Evolutionary conservation across 2,888 invertebrate species (phyloP), one percentile per base, ranked within the genome.

Genomic region (Orchesellides sinensis): DNA sequence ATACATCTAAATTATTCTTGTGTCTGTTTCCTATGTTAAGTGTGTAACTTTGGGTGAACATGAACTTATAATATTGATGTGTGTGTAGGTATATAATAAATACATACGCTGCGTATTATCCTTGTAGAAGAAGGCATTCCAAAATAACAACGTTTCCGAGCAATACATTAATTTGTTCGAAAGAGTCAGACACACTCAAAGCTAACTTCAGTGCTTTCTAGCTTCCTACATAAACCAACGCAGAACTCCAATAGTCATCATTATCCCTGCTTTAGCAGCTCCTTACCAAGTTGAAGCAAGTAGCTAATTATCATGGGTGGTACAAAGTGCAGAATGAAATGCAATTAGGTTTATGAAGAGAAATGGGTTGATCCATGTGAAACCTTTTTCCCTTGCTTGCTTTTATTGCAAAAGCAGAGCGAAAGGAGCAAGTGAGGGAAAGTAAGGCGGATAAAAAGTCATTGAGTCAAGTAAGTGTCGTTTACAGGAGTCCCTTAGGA

Each of bases 341-440:
- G 85, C 84, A 87, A 87, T 87, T 87, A 86, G 81, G 82, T 85
- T 86, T 85, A 87, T 85, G 84, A 86, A 87, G 87, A 86, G 85
- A 87, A 87, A 87, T 86, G 78, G 84, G 75, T 69, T 83, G 79
- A 77, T 69, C 75, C 69, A 68, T 49, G 81, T 66, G 52, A 66
- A 72, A 68, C 54, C 63, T 80, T 79, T 65, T 54, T 59, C 35
- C 19, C 17, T 73, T n/a, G 8, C 17, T 68, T 14, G 8, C 10
- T 19, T 52, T 23, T 29, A 35, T 14, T 25, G 25, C 12, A 61
- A 19, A 32, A 63, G 45, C 27, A 54, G 56, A 75, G 21, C 54
- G 19, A 47, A 80, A 65, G 25, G 32, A 65, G 74, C 47, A 29
- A 74, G 73, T 49, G 73, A 66, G 66, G 65, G 66, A 49, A 72